Percentiles rank a stretch among this genome's conserved stretches.
These are phyloP conservation scores for Sycophaga agraensis DNA, from an alignment of 1,140 invertebrate species.

Conservation along the genomic window DNA sequence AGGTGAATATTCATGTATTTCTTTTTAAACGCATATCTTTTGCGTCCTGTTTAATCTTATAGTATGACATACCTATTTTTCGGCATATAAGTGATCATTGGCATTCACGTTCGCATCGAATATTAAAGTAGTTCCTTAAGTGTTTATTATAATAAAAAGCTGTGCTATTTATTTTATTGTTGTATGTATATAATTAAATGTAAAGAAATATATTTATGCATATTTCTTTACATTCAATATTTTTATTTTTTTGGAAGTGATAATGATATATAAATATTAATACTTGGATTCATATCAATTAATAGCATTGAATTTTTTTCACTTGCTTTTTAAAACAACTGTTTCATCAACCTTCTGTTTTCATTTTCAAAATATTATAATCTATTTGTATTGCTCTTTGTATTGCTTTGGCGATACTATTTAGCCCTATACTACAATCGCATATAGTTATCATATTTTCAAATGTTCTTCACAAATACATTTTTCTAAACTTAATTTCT, in stretches of 20 bases:
- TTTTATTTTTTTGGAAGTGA: neutral
- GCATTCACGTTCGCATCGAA: too few species aligned
- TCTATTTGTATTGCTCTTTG: conserved; percentile 56
- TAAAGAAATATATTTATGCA: too few species aligned
- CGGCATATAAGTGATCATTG: too few species aligned
- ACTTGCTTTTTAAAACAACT: neutral
- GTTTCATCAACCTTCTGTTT: neutral
- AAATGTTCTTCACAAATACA: too few species aligned
- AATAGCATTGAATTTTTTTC: neutral
- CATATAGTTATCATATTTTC: conserved; percentile 13
- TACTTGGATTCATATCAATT: too few species aligned
- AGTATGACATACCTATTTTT: neutral
- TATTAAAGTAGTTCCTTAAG: too few species aligned
- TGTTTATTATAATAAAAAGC: neutral
- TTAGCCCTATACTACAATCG: conserved; percentile 43
- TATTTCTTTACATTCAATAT: neutral
- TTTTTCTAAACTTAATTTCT: too few species aligned
- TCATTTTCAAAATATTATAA: conserved; percentile 30
- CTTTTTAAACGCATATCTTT: neutral
- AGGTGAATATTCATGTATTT: neutral
- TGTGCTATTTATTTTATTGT: too few species aligned
- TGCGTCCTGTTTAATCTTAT: conserved; percentile 1
- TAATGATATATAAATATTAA: neutral
- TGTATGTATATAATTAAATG: too few species aligned
- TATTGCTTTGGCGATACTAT: conserved; percentile 51